phyloP scores from a whole-genome alignment of 2,888 invertebrate species.

The Pristionchus exspectatus region DNA sequence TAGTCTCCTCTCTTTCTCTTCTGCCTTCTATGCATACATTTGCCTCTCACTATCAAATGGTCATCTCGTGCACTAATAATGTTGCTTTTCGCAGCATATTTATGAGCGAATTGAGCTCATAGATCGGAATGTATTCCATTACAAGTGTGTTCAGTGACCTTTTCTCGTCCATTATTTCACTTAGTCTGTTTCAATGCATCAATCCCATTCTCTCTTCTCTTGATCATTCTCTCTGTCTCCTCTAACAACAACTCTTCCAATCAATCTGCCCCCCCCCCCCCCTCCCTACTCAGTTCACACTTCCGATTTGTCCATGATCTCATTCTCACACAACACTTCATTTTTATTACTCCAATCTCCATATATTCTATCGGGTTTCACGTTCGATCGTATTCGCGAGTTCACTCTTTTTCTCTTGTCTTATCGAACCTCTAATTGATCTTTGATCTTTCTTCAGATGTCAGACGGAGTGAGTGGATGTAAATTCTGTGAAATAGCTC shows the following conservation, averaged over 20 bases:
- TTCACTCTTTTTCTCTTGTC: neutral
- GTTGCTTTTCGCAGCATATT: neutral
- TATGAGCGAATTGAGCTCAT: neutral
- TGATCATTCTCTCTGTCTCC: constrained; percentile 19
- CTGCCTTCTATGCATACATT: constrained; percentile 4
- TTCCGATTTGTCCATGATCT: neutral
- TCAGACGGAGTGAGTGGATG: constrained; percentile 61
- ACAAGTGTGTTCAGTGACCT: neutral
- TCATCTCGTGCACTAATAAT: neutral
- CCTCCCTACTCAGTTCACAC: neutral
- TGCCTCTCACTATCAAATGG: neutral
- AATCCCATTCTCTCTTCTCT: neutral
- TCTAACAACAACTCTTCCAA: neutral
- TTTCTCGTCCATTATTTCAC: neutral
- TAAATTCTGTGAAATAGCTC: constrained; percentile 69
- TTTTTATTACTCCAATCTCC: neutral
- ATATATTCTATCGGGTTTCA: neutral
- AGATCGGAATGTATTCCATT: neutral
- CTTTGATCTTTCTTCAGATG: constrained; percentile 44
- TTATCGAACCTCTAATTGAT: neutral
- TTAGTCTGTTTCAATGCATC: neutral
- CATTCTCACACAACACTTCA: neutral
- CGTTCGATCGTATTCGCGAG: neutral
- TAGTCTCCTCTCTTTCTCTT: neutral
- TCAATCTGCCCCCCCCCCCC: neutral